A percentile compares a stretch with the other conserved stretches of the same genome.
phyloP scores from a whole-genome alignment of 2,888 invertebrate species.

The Apeira syringaria region DNA sequence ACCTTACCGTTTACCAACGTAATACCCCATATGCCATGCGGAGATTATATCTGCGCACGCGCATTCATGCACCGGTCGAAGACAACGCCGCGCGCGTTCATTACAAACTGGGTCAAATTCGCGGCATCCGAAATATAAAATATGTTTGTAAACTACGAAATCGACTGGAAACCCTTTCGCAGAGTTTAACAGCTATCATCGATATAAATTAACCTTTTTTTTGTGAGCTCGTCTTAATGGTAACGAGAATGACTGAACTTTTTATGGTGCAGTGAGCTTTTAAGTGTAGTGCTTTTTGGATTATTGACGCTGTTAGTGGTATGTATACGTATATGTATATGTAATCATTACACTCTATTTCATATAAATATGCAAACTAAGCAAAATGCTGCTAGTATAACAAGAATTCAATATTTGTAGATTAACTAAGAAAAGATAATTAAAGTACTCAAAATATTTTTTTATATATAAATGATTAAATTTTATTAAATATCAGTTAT shows the following conservation, averaged over 20 bases:
- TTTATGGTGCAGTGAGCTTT: slow-evolving; percentile 25
- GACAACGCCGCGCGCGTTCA: slow-evolving; percentile 54
- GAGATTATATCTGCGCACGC: slow-evolving; percentile 50
- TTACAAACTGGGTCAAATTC: slow-evolving; percentile 48
- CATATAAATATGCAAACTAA: too few relatives aligned
- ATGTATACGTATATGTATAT: too few relatives aligned
- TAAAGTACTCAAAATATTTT: too few relatives aligned
- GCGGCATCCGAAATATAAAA: slow-evolving; percentile 47
- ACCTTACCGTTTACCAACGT: slow-evolving; percentile 61
- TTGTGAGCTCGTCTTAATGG: slow-evolving; percentile 4
- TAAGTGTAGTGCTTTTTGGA: slow-evolving; percentile 30
- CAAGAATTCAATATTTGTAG: too few relatives aligned
- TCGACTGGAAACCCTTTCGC: background rate
- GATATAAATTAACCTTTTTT: slow-evolving; percentile 1
- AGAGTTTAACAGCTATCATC: background rate
- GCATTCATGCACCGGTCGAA: slow-evolving; percentile 62
- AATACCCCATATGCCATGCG: slow-evolving; percentile 46
- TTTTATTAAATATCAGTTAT: too few relatives aligned
- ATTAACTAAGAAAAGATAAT: too few relatives aligned
- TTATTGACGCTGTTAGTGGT: slow-evolving; percentile 19
- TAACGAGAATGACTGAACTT: slow-evolving; percentile 10
- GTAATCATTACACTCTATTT: too few relatives aligned
- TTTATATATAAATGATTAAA: too few relatives aligned
- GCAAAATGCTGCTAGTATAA: too few relatives aligned
- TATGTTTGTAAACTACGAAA: slow-evolving; percentile 1